These are phyloP conservation scores for Ericerus pela DNA, from an alignment of 1,140 invertebrate genomes.

Conservation along the genomic window DNA sequence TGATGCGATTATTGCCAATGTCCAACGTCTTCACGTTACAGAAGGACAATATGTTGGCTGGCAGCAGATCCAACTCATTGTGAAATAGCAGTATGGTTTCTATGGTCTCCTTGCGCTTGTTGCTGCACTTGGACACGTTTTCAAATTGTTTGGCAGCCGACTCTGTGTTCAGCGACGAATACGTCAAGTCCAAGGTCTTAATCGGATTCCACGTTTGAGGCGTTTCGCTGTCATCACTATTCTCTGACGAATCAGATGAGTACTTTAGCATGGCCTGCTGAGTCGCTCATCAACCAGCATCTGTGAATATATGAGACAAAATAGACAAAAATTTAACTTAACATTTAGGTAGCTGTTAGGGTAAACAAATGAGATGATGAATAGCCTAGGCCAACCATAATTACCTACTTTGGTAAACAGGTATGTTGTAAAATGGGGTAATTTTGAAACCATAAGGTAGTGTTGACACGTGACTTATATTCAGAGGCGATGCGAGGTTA, in stretches of 20 bases:
- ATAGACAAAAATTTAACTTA: no score
- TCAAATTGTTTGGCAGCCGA: slow-evolving; percentile 41
- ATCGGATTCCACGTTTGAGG: slow-evolving; percentile 29
- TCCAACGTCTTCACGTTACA: slow-evolving; percentile 58
- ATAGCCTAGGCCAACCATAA: no score
- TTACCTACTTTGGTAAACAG: no score
- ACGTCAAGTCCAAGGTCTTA: slow-evolving; percentile 53
- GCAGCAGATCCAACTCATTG: slow-evolving; percentile 43
- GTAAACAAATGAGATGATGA: no score
- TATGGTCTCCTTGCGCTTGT: slow-evolving; percentile 41
- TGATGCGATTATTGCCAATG: slow-evolving; percentile 73
- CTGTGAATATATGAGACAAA: no score
- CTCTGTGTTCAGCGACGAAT: slow-evolving; percentile 42
- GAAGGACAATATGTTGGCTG: slow-evolving; percentile 42
- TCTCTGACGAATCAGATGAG: slow-evolving; percentile 36
- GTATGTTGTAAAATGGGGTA: no score
- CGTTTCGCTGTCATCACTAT: slow-evolving; percentile 60
- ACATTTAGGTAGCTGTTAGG: no score
- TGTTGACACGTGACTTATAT: no score
- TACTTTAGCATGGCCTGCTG: slow-evolving; percentile 17
- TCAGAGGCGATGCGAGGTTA: no score
- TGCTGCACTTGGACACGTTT: slow-evolving; percentile 30
- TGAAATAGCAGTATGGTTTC: slow-evolving; percentile 56
- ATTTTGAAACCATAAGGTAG: no score
- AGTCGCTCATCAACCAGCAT: no score